Evolutionary conservation across 2,113 vertebrate species (phyloP).

Genomic region (Herpetotheres cachinnans): DNA sequence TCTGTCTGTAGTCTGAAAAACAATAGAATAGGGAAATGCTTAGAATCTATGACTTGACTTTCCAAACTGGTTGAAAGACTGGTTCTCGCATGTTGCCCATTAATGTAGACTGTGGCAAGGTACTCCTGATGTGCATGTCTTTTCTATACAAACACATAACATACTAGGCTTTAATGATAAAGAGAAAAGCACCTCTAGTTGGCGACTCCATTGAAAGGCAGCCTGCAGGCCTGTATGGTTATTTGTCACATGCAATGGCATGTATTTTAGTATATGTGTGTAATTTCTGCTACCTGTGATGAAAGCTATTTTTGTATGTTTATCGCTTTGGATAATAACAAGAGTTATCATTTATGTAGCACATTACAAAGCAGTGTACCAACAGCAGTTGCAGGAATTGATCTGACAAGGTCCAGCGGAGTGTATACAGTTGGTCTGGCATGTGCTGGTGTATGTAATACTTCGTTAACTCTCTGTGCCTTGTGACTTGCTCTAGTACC

Average conservation of each 20-base stretch:
- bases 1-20: constrained; percentile 25
- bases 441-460: fast-evolving
- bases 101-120: background rate
- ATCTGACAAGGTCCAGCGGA: background rate
- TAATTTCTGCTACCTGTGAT: background rate
- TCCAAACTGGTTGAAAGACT: background rate
- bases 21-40: constrained; percentile 27
- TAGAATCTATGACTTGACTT: background rate
- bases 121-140: background rate
- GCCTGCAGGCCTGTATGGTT: background rate
- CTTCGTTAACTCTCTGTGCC: background rate
- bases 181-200: background rate
- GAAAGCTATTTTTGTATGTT: background rate
- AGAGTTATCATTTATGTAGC: background rate
- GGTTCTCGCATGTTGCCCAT: background rate
- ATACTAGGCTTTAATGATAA: background rate
- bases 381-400: background rate
- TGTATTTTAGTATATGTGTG: background rate
- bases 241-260: background rate
- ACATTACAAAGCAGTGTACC: background rate
- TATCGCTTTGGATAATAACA: background rate
- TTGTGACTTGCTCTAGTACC: background rate
- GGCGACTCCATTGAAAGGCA: background rate
- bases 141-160: background rate
- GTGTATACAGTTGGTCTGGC: background rate